These are phyloP conservation scores for Anastrepha ludens DNA, from an alignment of 1,140 invertebrate genomes.

Conservation along the genomic window DNA sequence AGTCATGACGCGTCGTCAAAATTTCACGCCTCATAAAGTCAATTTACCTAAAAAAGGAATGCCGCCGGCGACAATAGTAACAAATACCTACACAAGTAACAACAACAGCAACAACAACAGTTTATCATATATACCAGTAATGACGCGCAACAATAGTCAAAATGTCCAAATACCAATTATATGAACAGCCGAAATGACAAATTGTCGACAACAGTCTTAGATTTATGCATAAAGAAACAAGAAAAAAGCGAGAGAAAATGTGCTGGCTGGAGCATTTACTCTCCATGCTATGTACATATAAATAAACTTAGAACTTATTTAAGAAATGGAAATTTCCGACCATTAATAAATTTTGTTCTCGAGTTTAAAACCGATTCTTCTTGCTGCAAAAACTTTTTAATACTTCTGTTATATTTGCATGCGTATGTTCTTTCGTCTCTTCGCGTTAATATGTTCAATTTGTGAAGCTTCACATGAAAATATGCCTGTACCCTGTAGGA, in stretches of 20 bases:
- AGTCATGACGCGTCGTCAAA: constrained; percentile 6
- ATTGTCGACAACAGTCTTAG: constrained; percentile 16
- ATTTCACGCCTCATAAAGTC: constrained; percentile 43
- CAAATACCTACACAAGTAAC: background rate
- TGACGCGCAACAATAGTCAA: constrained; percentile 28
- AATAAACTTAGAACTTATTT: background rate
- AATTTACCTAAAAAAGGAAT: constrained; percentile 36
- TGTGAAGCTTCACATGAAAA: background rate
- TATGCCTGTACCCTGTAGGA: background rate
- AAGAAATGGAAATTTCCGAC: constrained; percentile 19
- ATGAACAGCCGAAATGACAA: constrained; percentile 21
- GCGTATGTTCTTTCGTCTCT: background rate
- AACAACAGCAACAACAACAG: background rate
- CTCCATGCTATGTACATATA: background rate
- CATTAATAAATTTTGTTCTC: background rate
- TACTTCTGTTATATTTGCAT: background rate
- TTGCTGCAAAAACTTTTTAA: background rate
- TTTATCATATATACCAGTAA: background rate
- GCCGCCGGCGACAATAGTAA: constrained; percentile 8
- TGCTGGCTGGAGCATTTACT: background rate
- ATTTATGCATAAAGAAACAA: constrained; percentile 21
- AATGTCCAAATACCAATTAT: constrained; percentile 44
- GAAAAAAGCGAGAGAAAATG: background rate
- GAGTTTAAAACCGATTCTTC: background rate
- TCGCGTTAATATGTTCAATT: background rate